A percentile compares a stretch with the other conserved stretches of the same genome.
phyloP scores from a whole-genome alignment of 2,113 vertebrate genomes.

The Panthera tigris region DNA sequence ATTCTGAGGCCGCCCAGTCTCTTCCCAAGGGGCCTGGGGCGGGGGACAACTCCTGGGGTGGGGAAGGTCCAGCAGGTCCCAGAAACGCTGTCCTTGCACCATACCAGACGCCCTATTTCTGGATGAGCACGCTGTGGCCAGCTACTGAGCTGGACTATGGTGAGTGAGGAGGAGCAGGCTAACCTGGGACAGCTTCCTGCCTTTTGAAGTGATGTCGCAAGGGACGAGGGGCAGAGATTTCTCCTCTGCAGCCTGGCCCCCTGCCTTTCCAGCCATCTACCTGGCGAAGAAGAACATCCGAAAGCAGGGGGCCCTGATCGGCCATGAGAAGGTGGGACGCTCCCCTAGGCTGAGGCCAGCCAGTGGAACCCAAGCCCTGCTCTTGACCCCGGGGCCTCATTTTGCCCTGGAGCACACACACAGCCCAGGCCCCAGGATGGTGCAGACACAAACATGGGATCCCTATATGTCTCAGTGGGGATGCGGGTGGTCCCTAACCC shows the following conservation, averaged over 20 bases:
- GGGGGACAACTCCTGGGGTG: neutral
- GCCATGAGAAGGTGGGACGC: constrained; percentile 93
- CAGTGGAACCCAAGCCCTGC: neutral
- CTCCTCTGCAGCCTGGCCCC: neutral
- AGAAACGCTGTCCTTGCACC: neutral
- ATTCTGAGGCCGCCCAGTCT: neutral
- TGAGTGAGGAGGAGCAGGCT: constrained; percentile 70
- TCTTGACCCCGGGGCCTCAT: no score
- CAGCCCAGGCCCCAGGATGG: neutral
- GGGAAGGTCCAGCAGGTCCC: neutral
- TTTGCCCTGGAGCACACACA: neutral
- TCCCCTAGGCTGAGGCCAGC: neutral
- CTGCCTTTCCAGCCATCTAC: constrained; percentile 89
- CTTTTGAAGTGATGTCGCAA: accelerated
- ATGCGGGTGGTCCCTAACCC: neutral
- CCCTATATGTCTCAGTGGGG: neutral
- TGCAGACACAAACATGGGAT: accelerated
- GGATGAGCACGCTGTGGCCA: constrained; percentile 93
- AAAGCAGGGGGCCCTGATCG: constrained; percentile 92
- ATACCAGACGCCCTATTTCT: constrained; percentile 94
- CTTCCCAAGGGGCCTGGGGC: neutral
- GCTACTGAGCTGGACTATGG: constrained; percentile 95
- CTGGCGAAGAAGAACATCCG: constrained; percentile 96
- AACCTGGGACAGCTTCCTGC: neutral
- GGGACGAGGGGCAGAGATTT: accelerated